Evolutionary conservation across 1,140 invertebrate genomes (phyloP), one percentile per base, ranked within the genome.

Genomic region (Drosophila melanica): DNA sequence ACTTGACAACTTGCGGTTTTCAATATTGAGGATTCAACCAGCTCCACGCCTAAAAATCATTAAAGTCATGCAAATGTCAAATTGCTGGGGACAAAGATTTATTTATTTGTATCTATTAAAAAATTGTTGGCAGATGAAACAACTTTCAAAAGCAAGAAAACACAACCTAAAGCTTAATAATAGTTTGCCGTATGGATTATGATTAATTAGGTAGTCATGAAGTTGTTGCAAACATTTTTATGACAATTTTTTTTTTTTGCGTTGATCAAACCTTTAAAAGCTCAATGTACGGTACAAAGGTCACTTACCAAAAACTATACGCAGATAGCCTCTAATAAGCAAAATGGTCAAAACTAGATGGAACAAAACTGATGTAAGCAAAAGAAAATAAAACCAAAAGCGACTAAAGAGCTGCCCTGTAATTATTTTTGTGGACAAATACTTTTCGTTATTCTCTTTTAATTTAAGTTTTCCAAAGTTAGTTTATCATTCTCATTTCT

Each of bases 211-310:
- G 10, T 48, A 14, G 18, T 37, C 30, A 18, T 57, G 44, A 65
- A 48, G 7, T 51, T 20, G 33, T 11, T 51, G 23, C 18, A 4
- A 44, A 47, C 30, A 0, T 10, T 35, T 35, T 27, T 48, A 6
- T 27, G 23, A 5, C 18, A 23, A 11, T 30, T 27, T 41, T 39
- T n/a, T 39, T 5, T 39, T 47, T 44, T 27, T 30, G 2, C 23
- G 16, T 41, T 12, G n/a, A 18, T 18, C 20, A 18, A 58, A 44
- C 62, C 69, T 51, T 42, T 30, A 9, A 58, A 35, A 60, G 62
- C 62, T 58, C 53, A 66, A 72, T 23, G 47, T 39, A 53, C 69
- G 30, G 30, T 30, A 1, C 39, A 67, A 59, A 45, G 66, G 41
- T 39, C 12, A 63, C 14, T 48, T 50, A 45, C 12, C 10, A 39